Evolutionary conservation across 2,888 invertebrate species (phyloP), one percentile per base, ranked within the genome.

Genomic region (Microctonus hyperodae): DNA sequence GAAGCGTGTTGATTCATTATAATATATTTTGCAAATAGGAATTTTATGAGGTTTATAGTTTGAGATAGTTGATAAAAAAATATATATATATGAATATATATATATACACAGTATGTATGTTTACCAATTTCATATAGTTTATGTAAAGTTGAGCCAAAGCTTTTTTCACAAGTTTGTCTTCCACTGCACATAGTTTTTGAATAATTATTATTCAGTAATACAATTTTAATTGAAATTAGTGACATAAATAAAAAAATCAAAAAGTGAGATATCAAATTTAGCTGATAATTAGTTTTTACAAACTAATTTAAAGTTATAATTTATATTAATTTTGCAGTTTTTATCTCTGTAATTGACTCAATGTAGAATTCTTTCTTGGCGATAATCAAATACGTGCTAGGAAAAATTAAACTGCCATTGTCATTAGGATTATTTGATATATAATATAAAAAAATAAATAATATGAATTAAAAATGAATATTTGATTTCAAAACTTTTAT

Each of bases 341-440:
- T 16, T 13, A 13, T 25, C 7, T 25, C 33, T 20, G 55, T 37
- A 37, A 25, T 5, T 7, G 10, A 22, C 2, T n/a, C 4, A 13
- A 51, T 25, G 11, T 51, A 51, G 51, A 13, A 23, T 33, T 55
- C n/a, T 31, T 31, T 51, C 20, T 51, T 7, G 48, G 56, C 37
- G 44, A 37, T 56, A 62, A 28, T 67, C 51, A n/a, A 23, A 58
- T 28, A 25, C 25, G 37, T 51, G 51, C 53, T 44, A 37, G 25
- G 50, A 58, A 20, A 56, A 68, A 65, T 11, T 44, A 68, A 67
- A 70, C 67, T 70, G 65, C 68, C 70, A 67, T 55, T 61, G 68
- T 56, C 20, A 56, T 63, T 28, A 63, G n/a, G 9, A 22, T 48
- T 31, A 57, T 25, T 64, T 11, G 25, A 67, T 20, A 16, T 44